phyloP scores from a whole-genome alignment of 2,888 invertebrate species.

The Oeneis ivallda region DNA sequence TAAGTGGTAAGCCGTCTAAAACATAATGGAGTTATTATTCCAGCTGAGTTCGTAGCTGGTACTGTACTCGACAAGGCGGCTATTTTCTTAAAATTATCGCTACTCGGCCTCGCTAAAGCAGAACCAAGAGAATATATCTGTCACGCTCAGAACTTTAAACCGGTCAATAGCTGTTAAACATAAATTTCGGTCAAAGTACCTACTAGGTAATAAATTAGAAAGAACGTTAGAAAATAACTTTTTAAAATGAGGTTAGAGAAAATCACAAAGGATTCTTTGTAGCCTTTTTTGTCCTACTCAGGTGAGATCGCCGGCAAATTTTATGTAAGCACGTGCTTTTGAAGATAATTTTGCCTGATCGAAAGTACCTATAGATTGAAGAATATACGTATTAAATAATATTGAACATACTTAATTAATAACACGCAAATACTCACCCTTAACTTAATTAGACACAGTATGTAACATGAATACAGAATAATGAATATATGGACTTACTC shows the following conservation, averaged over 20 bases:
- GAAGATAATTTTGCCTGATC: too few species aligned
- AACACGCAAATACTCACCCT: not conserved
- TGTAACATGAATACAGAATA: not conserved
- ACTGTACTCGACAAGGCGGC: slow-evolving; percentile 74
- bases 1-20: slow-evolving; percentile 69
- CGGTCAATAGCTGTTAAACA: too few species aligned
- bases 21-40: slow-evolving; percentile 78
- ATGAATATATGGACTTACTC: not conserved
- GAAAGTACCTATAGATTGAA: too few species aligned
- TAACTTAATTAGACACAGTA: not conserved
- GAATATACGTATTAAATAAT: too few species aligned
- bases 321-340: too few species aligned
- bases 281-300: too few species aligned
- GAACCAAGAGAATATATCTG: slow-evolving; percentile 55
- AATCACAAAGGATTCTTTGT: too few species aligned
- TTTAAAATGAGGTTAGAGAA: not conserved
- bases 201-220: too few species aligned
- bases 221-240: not conserved
- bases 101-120: slow-evolving; percentile 65
- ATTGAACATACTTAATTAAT: too few species aligned
- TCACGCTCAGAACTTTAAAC: too few species aligned
- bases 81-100: slow-evolving; percentile 76
- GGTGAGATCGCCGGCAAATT: too few species aligned
- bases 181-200: too few species aligned
- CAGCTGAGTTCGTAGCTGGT: slow-evolving; percentile 61